Percentiles rank a stretch among this genome's conserved stretches.
phyloP scores from a whole-genome alignment of 2,797 vertebrate species.

The Varecia variegata region DNA sequence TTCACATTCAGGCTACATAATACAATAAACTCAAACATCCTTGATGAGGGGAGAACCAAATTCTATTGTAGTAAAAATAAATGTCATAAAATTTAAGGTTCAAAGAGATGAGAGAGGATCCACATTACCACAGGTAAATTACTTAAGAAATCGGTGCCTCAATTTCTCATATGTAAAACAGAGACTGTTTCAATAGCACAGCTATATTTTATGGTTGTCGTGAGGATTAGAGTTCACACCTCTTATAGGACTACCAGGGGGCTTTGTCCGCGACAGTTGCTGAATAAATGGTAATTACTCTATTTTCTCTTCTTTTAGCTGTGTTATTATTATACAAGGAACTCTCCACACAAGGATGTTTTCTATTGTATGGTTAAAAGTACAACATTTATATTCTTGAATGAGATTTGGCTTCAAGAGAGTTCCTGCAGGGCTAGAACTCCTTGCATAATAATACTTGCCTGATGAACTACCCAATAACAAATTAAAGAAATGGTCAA shows the following conservation, averaged over 20 bases:
- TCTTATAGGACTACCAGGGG: background rate
- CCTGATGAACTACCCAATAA: conserved; percentile 38
- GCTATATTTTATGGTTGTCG: background rate
- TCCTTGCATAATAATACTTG: conserved; percentile 32
- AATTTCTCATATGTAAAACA: background rate
- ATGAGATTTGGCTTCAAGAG: background rate
- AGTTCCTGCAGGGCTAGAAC: background rate
- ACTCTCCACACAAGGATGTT: background rate
- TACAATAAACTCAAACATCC: background rate
- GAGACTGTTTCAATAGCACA: background rate
- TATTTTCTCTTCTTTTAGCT: background rate
- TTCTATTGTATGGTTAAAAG: background rate
- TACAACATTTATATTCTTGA: background rate
- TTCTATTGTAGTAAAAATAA: background rate
- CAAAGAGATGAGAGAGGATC: background rate
- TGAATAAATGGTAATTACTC: background rate
- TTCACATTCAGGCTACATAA: background rate
- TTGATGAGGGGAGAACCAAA: background rate
- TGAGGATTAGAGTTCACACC: background rate
- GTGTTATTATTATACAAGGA: background rate
- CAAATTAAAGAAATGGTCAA: conserved; percentile 66
- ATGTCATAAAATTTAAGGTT: background rate
- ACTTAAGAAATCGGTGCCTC: background rate
- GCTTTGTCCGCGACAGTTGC: background rate
- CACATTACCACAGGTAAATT: background rate